Evolutionary conservation across 2,113 vertebrate species (phyloP).

Genomic region (Vimba vimba): DNA sequence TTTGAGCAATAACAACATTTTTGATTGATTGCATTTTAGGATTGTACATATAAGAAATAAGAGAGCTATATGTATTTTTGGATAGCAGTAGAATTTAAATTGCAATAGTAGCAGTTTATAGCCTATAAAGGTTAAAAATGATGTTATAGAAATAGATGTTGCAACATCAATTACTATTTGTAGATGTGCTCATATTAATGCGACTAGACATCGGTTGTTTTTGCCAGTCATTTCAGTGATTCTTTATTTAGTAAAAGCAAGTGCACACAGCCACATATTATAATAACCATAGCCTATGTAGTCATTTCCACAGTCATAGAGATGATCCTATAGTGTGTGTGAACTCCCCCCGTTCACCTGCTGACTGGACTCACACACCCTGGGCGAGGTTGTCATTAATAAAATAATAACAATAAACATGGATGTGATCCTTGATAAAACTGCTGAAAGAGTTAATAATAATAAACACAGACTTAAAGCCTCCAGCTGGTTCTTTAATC

Average conservation of each 20-base stretch:
- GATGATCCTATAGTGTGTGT: not conserved
- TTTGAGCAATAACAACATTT: not conserved
- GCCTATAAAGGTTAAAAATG: not conserved
- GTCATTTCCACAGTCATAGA: not conserved
- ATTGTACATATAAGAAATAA: not conserved
- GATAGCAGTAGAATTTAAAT: not conserved
- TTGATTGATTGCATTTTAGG: not conserved
- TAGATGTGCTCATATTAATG: not conserved
- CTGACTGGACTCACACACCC: not conserved
- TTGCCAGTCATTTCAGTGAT: not conserved
- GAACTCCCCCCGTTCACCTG: not conserved
- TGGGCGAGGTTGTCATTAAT: not conserved
- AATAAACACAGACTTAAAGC: not conserved
- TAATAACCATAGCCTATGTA: not conserved
- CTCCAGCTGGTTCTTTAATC: not conserved
- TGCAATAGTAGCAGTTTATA: too few species aligned
- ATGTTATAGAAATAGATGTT: not conserved
- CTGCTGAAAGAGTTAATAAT: not conserved
- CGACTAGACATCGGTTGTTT: not conserved
- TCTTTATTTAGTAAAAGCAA: not conserved
- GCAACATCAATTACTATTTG: not conserved
- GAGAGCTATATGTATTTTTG: not conserved
- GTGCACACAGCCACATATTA: not conserved
- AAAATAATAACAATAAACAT: not conserved
- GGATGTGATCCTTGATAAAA: not conserved